Conservation (phyloP, 2,888 invertebrate species). For the Torymus texanus region DNA sequence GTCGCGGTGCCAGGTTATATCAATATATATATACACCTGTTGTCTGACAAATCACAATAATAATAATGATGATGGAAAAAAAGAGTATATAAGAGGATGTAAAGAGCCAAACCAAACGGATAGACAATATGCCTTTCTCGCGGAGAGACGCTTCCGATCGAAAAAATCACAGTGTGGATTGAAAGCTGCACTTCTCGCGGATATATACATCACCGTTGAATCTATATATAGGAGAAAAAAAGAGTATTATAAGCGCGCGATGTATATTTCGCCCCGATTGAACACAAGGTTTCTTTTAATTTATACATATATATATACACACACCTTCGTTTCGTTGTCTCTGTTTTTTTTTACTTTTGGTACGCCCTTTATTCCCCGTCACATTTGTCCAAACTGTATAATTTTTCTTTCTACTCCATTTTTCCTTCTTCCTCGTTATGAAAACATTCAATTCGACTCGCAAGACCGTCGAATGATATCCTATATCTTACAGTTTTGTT, state of each 20-base stretch:
- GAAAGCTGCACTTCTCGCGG: neutral
- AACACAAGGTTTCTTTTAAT: constrained; percentile 63
- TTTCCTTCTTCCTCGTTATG: constrained; percentile 13
- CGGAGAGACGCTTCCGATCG: constrained; percentile 26
- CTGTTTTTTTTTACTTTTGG: neutral
- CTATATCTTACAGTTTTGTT: neutral
- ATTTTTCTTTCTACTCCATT: neutral
- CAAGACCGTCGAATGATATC: constrained; percentile 14
- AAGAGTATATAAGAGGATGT: constrained; percentile 14
- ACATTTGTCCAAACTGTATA: too few relatives aligned
- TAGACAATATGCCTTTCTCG: constrained; percentile 64
- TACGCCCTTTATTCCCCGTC: neutral
- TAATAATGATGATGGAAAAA: constrained; percentile 1
- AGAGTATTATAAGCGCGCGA: neutral
- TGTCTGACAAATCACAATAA: too few relatives aligned
- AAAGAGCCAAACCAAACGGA: constrained; percentile 71
- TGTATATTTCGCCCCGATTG: constrained; percentile 68
- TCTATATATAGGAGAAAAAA: too few relatives aligned
- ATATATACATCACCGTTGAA: too few relatives aligned
- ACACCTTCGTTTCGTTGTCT: constrained; percentile 53
- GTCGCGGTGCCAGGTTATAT: neutral
- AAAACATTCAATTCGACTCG: constrained; percentile 26
- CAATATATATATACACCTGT: too few relatives aligned
- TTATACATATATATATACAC: constrained; percentile 31
- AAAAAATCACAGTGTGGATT: constrained; percentile 10